A percentile compares a stretch with the other conserved stretches of the same genome.
Evolutionary conservation across 1,140 invertebrate species (phyloP).

Genomic region (Odontomachus brunneus): DNA sequence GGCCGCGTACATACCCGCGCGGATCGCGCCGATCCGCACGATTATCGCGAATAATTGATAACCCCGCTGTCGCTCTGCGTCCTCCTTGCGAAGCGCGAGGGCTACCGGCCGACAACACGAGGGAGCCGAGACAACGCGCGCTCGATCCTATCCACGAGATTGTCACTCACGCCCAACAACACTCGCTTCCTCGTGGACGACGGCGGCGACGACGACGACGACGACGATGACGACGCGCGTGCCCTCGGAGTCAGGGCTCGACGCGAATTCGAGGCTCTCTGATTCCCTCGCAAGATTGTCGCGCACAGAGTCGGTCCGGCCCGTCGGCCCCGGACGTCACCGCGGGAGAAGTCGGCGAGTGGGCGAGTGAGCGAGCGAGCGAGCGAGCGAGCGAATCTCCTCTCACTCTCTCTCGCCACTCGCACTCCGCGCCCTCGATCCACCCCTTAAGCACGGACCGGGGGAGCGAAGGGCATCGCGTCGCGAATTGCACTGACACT

Average conservation of each 20-base stretch:
- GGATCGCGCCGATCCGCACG: slow-evolving; percentile 13
- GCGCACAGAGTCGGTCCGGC: slow-evolving; percentile 32
- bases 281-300: slow-evolving; percentile 33
- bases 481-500: slow-evolving; percentile 81
- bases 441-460: slow-evolving; percentile 52
- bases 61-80: background rate
- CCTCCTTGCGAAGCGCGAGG: background rate
- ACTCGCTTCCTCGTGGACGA: slow-evolving; percentile 7
- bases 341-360: background rate
- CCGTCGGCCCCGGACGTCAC: slow-evolving; percentile 16
- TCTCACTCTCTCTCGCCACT: slow-evolving; percentile 4
- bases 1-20: background rate
- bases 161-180: slow-evolving; percentile 49
- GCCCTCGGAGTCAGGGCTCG: slow-evolving; percentile 20
- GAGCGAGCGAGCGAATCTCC: background rate
- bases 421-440: slow-evolving; percentile 54
- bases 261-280: background rate
- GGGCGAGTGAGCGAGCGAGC: no score
- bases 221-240: background rate
- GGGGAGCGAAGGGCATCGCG: slow-evolving; percentile 76
- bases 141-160: no score
- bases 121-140: background rate
- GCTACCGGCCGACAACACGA: background rate
- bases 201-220: background rate
- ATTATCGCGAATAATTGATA: slow-evolving; percentile 38